These are phyloP conservation scores for Choloepus didactylus DNA, from an alignment of 2,797 vertebrate species.

Conservation along the genomic window DNA sequence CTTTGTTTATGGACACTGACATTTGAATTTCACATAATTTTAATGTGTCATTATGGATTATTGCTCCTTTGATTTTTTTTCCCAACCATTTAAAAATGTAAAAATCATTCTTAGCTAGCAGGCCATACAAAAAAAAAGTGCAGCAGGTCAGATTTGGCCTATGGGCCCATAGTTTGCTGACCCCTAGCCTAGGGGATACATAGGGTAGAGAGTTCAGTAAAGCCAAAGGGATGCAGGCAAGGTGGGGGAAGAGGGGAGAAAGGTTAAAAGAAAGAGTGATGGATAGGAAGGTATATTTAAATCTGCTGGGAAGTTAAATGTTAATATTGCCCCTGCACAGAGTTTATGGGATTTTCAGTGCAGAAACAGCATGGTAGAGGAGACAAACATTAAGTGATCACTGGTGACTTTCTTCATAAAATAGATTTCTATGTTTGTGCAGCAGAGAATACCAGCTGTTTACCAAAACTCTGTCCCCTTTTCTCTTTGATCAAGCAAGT, in stretches of 20 bases:
- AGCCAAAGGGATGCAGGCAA: neutral
- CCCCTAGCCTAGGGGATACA: neutral
- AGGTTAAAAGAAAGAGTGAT: neutral
- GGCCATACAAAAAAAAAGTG: neutral
- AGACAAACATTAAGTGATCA: neutral
- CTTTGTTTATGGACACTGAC: neutral
- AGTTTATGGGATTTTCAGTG: neutral
- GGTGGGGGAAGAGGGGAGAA: neutral
- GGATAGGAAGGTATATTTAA: neutral
- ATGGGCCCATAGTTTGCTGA: neutral
- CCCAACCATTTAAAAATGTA: neutral
- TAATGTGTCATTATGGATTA: slow-evolving; percentile 4
- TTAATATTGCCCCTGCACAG: neutral
- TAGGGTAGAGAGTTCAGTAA: neutral
- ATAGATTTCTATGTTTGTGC: neutral
- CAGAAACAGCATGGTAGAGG: neutral
- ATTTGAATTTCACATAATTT: slow-evolving; percentile 19
- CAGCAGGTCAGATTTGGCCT: neutral
- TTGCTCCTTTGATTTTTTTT: neutral
- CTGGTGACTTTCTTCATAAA: neutral
- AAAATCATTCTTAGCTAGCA: neutral
- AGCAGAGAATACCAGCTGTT: neutral
- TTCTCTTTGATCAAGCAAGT: neutral
- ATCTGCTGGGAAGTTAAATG: neutral
- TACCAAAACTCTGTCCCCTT: neutral